Percentiles rank a stretch among this genome's conserved stretches.
Conservation (phyloP, 2,797 vertebrate species). For the Brachymystax lenok region DNA sequence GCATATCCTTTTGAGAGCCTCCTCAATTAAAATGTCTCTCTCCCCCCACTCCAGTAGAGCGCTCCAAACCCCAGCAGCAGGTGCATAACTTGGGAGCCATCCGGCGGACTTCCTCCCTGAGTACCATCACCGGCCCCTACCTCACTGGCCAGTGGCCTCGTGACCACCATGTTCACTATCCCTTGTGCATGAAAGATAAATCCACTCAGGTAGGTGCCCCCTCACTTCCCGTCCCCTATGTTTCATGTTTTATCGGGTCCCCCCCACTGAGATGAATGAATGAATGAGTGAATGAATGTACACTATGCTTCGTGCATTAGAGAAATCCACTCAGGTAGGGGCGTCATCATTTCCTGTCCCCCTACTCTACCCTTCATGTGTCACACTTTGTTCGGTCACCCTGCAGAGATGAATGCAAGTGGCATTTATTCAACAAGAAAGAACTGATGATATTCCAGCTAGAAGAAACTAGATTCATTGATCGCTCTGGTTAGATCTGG, state of each 20-base stretch:
- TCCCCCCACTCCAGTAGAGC: slow-evolving; percentile 76
- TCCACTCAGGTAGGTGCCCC: slow-evolving; percentile 86
- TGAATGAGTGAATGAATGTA: slow-evolving; percentile 48
- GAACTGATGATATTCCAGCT: not conserved
- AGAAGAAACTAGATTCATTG: not conserved
- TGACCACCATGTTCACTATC: slow-evolving; percentile 83
- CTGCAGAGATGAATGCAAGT: not conserved
- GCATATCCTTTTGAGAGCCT: not conserved
- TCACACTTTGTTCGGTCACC: not conserved
- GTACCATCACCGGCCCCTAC: slow-evolving; percentile 89
- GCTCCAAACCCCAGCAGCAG: slow-evolving; percentile 82
- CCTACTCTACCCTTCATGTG: not conserved
- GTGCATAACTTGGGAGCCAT: slow-evolving; percentile 79
- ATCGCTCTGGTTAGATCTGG: not conserved
- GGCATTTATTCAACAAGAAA: not conserved
- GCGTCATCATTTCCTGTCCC: slow-evolving; percentile 1
- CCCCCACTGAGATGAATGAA: not conserved
- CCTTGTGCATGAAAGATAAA: slow-evolving; percentile 92
- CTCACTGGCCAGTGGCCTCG: slow-evolving; percentile 92
- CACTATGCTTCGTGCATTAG: slow-evolving; percentile 88
- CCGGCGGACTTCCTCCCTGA: slow-evolving; percentile 86
- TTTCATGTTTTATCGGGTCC: not conserved
- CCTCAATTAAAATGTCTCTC: not conserved
- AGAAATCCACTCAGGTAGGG: slow-evolving; percentile 92
- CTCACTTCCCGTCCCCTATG: not conserved